Evolutionary conservation across 1,140 invertebrate species (phyloP), one percentile per base, ranked within the genome.

Genomic region (Brachionus koreanus): DNA sequence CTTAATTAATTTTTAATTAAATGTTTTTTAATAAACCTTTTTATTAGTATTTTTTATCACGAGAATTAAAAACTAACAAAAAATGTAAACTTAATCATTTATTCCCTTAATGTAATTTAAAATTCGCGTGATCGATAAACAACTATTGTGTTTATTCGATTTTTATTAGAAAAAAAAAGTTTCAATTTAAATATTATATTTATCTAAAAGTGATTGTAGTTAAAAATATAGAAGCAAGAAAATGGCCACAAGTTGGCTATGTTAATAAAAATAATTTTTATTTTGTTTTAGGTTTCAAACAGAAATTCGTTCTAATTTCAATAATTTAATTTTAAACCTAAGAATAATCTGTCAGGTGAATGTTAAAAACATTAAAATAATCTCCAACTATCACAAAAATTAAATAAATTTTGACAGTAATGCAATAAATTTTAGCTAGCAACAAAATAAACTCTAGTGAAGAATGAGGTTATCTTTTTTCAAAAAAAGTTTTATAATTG

Each of bases 1-100:
- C n/a, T 57, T 19, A 57, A 57, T 57, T 57, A 25, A 57, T 23
- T 57, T 57, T 57, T 57, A 57, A 57, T 57, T 57, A 57, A 57
- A 57, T 69, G 29, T 69, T 69, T 37, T 69, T 39, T 39, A 69
- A 39, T 39, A 35, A 35, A 19, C 35, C 5, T 39, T 69, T 35
- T 37, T 35, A 37, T 39, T 69, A 39, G 37, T 9, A 39, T 69
- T 69, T 69, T 29, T 69, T 69, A 69, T 69, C 65, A 69, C 65
- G 65, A 69, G 35, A 69, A 65, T 29, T 29, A 65, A 63, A 35
- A 67, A 49, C 16, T 23, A 57, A 19, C 19, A 57, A 57, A 57
- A 52, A 57, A 7, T 57, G 29, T 29, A 29, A 29, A 3, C 29
- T 57, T 25, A 57, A 19, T 57, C 49, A 57, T 57, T 57, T 19